Percentiles rank a stretch among this genome's conserved stretches.
phyloP scores from a whole-genome alignment of 2,797 vertebrate species.

The Otolemur crassicaudatus region DNA sequence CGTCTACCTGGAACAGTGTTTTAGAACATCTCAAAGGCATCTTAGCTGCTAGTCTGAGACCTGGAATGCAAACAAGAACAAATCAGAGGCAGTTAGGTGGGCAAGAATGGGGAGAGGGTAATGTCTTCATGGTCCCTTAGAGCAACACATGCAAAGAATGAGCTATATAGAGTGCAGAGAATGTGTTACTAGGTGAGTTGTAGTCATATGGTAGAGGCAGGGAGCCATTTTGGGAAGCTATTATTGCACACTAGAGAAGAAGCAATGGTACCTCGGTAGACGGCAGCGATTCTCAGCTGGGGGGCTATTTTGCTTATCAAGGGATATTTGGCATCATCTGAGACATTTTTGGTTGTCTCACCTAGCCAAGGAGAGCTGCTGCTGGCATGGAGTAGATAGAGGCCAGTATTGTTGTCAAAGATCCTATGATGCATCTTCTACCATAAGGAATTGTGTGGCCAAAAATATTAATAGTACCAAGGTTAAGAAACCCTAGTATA shows the following conservation, averaged over 20 bases:
- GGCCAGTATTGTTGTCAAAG: neutral
- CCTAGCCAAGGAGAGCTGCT: neutral
- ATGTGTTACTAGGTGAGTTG: neutral
- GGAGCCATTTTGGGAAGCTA: neutral
- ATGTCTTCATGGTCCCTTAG: slow-evolving; percentile 90
- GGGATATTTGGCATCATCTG: neutral
- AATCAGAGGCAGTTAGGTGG: neutral
- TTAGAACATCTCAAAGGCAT: slow-evolving; percentile 92
- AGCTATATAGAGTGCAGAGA: slow-evolving; percentile 86
- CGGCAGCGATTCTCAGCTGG: neutral
- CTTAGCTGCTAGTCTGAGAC: slow-evolving; percentile 93
- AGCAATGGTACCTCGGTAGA: neutral
- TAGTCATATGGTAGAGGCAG: neutral
- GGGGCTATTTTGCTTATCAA: neutral
- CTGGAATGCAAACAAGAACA: slow-evolving; percentile 15
- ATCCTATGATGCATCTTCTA: neutral
- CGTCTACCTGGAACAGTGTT: slow-evolving; percentile 90
- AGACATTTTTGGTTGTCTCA: slow-evolving; percentile 1
- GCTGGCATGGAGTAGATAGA: neutral
- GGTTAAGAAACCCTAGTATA: neutral
- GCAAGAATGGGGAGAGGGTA: neutral
- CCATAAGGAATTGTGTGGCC: neutral
- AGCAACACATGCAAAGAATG: slow-evolving; percentile 85
- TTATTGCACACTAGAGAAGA: neutral
- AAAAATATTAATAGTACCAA: neutral